Conservation (phyloP, 2,888 invertebrate species). For the Netelia inedita region DNA sequence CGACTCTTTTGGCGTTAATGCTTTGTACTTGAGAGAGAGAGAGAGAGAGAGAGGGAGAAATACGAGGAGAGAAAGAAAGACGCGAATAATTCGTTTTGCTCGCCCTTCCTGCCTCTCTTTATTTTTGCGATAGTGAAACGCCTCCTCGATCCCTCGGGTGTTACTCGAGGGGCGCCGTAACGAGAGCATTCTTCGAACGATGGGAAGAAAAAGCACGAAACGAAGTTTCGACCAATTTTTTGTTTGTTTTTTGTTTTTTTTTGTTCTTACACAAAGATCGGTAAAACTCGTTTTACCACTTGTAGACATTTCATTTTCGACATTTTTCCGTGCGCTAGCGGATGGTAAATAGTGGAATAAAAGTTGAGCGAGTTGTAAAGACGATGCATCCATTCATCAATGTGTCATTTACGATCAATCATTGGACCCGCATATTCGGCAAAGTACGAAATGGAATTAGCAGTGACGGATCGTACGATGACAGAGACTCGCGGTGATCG, state of each 20-base stretch:
- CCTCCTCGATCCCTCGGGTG: slow-evolving; percentile 3
- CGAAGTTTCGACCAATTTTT: slow-evolving; percentile 24
- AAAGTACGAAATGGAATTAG: slow-evolving; percentile 15
- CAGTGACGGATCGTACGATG: not conserved
- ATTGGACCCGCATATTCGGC: not conserved
- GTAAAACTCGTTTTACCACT: not conserved
- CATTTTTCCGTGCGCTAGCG: not conserved
- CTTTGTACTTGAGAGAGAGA: slow-evolving; percentile 21
- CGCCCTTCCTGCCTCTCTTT: slow-evolving; percentile 20
- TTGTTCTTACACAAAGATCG: slow-evolving; percentile 4
- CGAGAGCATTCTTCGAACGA: slow-evolving; percentile 12
- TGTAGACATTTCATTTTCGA: not conserved
- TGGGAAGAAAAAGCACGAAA: not conserved
- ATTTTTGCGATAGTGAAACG: slow-evolving; percentile 31
- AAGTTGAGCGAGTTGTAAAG: not conserved
- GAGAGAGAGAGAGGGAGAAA: slow-evolving; percentile 36
- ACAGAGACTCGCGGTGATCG: not conserved
- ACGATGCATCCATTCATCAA: not conserved
- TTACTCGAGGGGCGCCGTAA: slow-evolving; percentile 4
- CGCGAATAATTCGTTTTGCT: slow-evolving; percentile 57
- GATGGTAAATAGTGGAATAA: not conserved
- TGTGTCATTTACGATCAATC: slow-evolving; percentile 10
- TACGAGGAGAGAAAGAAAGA: slow-evolving; percentile 46
- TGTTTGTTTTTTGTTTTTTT: not conserved
- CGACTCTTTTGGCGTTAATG: slow-evolving; percentile 33